These are phyloP conservation scores for Mythimna loreyi DNA, from an alignment of 2,888 invertebrate genomes.

Conservation along the genomic window DNA sequence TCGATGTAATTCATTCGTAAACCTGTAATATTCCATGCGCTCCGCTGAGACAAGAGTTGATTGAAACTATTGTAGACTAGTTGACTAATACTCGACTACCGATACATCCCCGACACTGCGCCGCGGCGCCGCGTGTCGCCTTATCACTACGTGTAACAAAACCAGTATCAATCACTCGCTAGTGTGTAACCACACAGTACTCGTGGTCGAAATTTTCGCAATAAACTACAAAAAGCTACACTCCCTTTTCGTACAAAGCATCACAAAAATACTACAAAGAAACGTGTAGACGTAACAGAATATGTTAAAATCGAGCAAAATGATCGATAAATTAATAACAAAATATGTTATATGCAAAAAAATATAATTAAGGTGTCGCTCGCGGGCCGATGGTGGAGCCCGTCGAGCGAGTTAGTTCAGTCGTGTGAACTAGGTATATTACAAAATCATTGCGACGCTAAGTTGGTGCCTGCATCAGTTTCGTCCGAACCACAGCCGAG, in stretches of 20 bases:
- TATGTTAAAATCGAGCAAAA: conserved; percentile 84
- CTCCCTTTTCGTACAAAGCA: conserved; percentile 77
- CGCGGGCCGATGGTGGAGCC: conserved; percentile 64
- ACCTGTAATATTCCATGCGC: conserved; percentile 64
- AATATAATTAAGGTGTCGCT: conserved; percentile 74
- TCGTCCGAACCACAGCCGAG: conserved; percentile 66
- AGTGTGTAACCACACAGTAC: conserved; percentile 62
- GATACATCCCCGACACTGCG: conserved; percentile 56
- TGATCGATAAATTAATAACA: conserved; percentile 86
- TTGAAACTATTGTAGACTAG: conserved; percentile 46
- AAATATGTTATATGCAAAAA: conserved; percentile 87
- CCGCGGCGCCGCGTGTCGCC: conserved; percentile 33
- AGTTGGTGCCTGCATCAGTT: conserved; percentile 72
- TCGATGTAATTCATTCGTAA: conserved; percentile 63
- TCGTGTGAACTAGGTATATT: conserved; percentile 66
- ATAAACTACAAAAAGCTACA: conserved; percentile 77
- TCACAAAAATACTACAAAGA: conserved; percentile 86
- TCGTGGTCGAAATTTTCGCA: conserved; percentile 67
- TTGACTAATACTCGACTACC: conserved; percentile 57
- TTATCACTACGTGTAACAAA: conserved; percentile 61
- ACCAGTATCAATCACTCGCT: conserved; percentile 61
- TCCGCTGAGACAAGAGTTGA: no score
- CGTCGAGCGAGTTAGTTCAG: conserved; percentile 62
- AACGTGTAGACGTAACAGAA: conserved; percentile 80
- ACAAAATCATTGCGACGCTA: conserved; percentile 72